Evolutionary conservation across 30 jellyfish, hydroid and myxozoan species (phyloP).

Genomic region (Sanderia malayensis): DNA sequence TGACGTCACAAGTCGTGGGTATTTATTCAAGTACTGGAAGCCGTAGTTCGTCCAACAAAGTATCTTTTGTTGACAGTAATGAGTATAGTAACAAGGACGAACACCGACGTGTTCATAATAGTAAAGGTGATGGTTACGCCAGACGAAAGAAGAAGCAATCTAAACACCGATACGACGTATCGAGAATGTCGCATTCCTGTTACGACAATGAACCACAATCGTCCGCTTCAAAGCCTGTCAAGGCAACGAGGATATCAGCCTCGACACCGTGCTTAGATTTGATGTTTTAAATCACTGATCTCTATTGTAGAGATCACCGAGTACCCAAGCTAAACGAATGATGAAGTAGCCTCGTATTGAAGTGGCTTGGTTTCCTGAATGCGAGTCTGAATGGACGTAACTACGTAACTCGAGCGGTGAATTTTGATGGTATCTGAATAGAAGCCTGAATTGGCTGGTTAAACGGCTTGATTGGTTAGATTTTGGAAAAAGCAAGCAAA

Average conservation of each 20-base stretch:
- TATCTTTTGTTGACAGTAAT: not conserved
- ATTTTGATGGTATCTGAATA: too few relatives aligned
- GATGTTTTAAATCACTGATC: not conserved
- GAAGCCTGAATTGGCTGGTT: too few relatives aligned
- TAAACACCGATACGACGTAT: not conserved
- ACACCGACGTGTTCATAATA: too few relatives aligned
- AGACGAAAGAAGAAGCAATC: not conserved
- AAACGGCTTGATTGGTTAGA: too few relatives aligned
- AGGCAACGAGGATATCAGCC: not conserved
- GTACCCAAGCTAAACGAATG: too few relatives aligned
- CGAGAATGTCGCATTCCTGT: not conserved
- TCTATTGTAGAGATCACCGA: too few relatives aligned
- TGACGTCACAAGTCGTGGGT: not conserved
- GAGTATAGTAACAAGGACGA: not conserved
- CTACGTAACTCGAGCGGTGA: too few relatives aligned
- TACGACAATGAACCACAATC: not conserved
- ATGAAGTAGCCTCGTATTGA: too few relatives aligned
- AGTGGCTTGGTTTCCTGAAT: too few relatives aligned
- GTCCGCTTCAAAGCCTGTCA: not conserved
- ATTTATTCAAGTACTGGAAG: not conserved
- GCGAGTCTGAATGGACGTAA: too few relatives aligned
- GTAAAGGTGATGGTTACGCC: not conserved
- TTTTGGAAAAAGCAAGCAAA: too few relatives aligned
- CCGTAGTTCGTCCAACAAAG: not conserved
- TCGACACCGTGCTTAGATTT: constrained; percentile 13